Evolutionary conservation across 1,140 invertebrate genomes (phyloP).

Genomic region (Bombus waltoni): DNA sequence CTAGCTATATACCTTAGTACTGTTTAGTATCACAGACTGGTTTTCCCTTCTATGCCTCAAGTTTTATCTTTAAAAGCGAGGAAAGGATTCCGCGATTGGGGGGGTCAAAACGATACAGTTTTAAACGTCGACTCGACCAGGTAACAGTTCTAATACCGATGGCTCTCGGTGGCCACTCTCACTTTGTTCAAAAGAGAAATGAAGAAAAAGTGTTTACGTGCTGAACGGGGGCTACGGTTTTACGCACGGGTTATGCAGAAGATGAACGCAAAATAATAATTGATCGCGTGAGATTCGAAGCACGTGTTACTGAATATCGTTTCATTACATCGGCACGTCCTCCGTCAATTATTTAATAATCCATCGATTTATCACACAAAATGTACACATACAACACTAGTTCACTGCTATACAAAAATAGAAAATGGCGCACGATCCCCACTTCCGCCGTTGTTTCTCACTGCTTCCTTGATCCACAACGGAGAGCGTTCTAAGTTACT

Average conservation of each 20-base stretch:
- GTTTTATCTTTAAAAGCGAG: conserved; percentile 52
- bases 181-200: conserved; percentile 60
- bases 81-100: conserved; percentile 34
- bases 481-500: conserved; percentile 40
- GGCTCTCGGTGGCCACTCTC: conserved; percentile 37
- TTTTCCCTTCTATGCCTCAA: conserved; percentile 66
- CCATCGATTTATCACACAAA: conserved; percentile 74
- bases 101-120: conserved; percentile 13
- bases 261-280: conserved; percentile 52
- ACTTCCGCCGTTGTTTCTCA: conserved; percentile 66
- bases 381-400: conserved; percentile 77
- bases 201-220: conserved; percentile 69
- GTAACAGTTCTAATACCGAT: conserved; percentile 55
- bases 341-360: conserved; percentile 64
- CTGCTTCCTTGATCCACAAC: conserved; percentile 60
- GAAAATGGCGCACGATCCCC: conserved; percentile 81
- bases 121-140: conserved; percentile 13
- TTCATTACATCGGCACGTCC: conserved; percentile 61
- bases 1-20: conserved; percentile 73
- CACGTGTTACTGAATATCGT: conserved; percentile 67
- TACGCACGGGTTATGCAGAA: conserved; percentile 68
- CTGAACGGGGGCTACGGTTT: conserved; percentile 41
- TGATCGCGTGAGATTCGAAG: conserved; percentile 48
- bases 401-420: conserved; percentile 82
- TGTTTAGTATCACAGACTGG: conserved; percentile 81